Evolutionary conservation across 2,888 invertebrate species (phyloP), one percentile per base, ranked within the genome.

Genomic region (Drosophila pegasa): DNA sequence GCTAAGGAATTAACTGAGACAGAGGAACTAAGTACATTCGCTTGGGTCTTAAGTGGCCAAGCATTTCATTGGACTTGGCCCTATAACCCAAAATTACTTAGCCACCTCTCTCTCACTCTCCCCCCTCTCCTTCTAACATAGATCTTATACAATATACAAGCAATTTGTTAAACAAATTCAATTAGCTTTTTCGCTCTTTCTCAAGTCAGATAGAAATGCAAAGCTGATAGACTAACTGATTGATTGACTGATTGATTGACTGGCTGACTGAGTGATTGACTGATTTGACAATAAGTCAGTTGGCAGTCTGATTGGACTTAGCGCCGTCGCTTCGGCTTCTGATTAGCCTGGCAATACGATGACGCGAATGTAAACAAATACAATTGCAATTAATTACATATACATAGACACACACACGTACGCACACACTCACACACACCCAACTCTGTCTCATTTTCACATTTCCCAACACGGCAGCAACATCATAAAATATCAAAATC

Each of bases 11-110:
- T 75, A 76, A 74, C 57, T 55, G 37, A 64, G 55, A 60, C 51
- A 40, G 38, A 67, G 51, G 62, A 57, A 71, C 72, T 74, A 61
- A 72, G 59, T 31, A 73, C 72, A 67, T 67, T 35, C 51, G 63
- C 52, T 78, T 50, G 75, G 68, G 75, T 68, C 78, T 75, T 75
- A 78, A 75, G 74, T 72, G 73, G 14, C 43, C 31, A 52, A n/a
- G 67, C 73, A 75, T 76, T 76, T 76, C 78, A 69, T 74, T 78
- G 75, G 41, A 76, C 75, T 78, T 76, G 75, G 75, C 75, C 78
- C 75, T 78, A 69, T 78, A 76, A 76, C 78, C 75, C 75, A 76
- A 78, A 71, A 72, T 69, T 75, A 57, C 56, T 60, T 22, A 54
- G 27, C 29, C 37, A 8, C 16, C 16, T 33, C 10, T 2, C 12